A percentile compares a stretch with the other conserved stretches of the same genome.
Evolutionary conservation across 2,888 invertebrate species (phyloP).

Genomic region (Coelopa pilipes): DNA sequence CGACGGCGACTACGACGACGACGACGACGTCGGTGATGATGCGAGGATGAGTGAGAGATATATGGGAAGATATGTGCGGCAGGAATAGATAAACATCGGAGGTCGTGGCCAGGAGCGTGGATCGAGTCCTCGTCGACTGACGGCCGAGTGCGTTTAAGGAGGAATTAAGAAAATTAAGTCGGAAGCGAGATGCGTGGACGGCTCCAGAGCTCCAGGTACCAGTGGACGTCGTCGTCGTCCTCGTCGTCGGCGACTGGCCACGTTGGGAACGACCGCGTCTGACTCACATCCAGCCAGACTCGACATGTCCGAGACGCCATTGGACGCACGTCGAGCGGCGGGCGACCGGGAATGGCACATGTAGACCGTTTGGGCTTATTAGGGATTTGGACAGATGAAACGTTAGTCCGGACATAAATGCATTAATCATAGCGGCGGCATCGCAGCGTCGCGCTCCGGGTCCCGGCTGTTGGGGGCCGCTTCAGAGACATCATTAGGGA

Average conservation of each 20-base stretch:
- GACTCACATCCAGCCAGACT: not conserved
- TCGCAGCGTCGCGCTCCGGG: too few species aligned
- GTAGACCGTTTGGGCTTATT: slow-evolving; percentile 37
- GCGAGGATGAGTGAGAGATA: slow-evolving; percentile 29
- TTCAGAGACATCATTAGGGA: not conserved
- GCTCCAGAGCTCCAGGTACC: not conserved
- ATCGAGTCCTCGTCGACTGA: not conserved
- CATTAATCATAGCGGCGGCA: slow-evolving; percentile 37
- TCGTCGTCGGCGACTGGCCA: not conserved
- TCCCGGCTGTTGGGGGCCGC: not conserved
- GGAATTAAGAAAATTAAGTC: slow-evolving; percentile 38
- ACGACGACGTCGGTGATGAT: slow-evolving; percentile 1
- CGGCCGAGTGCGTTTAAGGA: slow-evolving; percentile 27
- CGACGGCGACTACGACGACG: slow-evolving; percentile 15
- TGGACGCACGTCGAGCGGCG: slow-evolving; percentile 3
- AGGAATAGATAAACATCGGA: slow-evolving; percentile 12
- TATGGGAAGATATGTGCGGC: slow-evolving; percentile 15
- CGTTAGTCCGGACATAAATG: slow-evolving; percentile 34
- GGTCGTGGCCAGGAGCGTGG: not conserved
- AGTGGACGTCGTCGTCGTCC: not conserved
- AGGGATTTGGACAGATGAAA: slow-evolving; percentile 38
- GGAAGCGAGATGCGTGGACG: not conserved
- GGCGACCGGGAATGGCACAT: slow-evolving; percentile 19
- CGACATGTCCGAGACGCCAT: slow-evolving; percentile 15
- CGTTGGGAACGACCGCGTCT: not conserved